These are phyloP conservation scores for Melinopterus prodromus DNA, from an alignment of 2,888 invertebrate genomes.

Conservation along the genomic window DNA sequence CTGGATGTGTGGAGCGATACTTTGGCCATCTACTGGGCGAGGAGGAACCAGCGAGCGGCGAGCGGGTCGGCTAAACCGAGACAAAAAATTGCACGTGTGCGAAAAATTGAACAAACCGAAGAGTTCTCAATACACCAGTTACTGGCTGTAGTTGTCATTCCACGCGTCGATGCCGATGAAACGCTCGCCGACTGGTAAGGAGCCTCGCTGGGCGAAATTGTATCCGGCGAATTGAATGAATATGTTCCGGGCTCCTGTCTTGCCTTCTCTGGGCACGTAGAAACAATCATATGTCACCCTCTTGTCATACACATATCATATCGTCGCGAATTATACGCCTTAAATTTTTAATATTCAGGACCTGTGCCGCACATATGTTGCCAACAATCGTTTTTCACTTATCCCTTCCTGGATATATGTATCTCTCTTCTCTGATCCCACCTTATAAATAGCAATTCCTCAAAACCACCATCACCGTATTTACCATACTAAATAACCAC, in stretches of 20 bases:
- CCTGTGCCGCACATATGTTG: neutral
- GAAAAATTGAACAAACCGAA: slow-evolving; percentile 52
- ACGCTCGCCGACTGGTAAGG: slow-evolving; percentile 56
- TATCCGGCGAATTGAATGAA: slow-evolving; percentile 48
- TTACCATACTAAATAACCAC: too few species aligned
- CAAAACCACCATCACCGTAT: neutral
- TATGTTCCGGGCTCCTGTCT: slow-evolving; percentile 47
- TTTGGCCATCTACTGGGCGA: neutral
- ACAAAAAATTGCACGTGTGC: slow-evolving; percentile 46
- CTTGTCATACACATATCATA: slow-evolving; percentile 4
- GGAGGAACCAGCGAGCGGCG: neutral
- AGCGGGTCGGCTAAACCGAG: slow-evolving; percentile 40
- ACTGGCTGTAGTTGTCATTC: slow-evolving; percentile 54
- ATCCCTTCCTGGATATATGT: neutral
- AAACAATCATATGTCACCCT: slow-evolving; percentile 45
- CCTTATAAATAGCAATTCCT: neutral
- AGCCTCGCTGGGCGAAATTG: slow-evolving; percentile 45
- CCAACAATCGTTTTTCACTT: slow-evolving; percentile 4
- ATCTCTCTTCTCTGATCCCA: neutral
- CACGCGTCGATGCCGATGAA: slow-evolving; percentile 55
- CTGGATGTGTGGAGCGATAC: neutral
- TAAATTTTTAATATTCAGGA: slow-evolving; percentile 4
- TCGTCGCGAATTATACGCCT: neutral
- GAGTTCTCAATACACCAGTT: slow-evolving; percentile 46
- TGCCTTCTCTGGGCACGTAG: slow-evolving; percentile 46